Percentiles rank a stretch among this genome's conserved stretches.
phyloP scores from a whole-genome alignment of 2,888 invertebrate genomes.

The Abscondita cerata region DNA sequence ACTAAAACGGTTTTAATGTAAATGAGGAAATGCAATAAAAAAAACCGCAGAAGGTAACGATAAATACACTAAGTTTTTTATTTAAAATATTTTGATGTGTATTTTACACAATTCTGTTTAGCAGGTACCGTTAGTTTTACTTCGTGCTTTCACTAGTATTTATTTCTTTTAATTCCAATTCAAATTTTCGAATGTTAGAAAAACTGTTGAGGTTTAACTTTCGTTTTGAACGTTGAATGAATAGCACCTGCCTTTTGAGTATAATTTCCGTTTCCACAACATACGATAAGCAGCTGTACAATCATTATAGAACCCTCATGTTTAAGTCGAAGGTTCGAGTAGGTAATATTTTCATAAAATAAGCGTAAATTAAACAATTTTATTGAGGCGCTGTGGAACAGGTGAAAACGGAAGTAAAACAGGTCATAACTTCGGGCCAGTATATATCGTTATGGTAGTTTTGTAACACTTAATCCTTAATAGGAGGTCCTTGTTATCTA shows the following conservation, averaged over 20 bases:
- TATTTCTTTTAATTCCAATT: too few species aligned
- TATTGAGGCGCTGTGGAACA: constrained; percentile 1
- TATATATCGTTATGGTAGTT: constrained; percentile 22
- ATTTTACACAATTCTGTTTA: too few species aligned
- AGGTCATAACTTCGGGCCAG: constrained; percentile 19
- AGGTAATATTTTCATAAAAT: constrained; percentile 5
- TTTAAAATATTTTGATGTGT: too few species aligned
- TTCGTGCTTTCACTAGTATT: too few species aligned
- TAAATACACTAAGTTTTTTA: too few species aligned
- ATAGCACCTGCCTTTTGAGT: constrained; percentile 2
- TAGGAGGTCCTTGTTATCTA: neutral
- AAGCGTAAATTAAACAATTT: neutral
- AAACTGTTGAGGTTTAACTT: too few species aligned
- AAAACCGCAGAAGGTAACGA: too few species aligned
- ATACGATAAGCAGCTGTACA: neutral
- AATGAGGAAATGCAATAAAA: too few species aligned
- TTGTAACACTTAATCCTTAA: constrained; percentile 24
- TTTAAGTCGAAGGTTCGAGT: too few species aligned
- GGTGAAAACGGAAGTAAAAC: constrained; percentile 25
- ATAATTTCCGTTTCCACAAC: constrained; percentile 1
- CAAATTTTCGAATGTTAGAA: too few species aligned
- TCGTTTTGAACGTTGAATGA: neutral
- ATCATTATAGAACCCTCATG: neutral
- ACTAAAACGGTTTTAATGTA: too few species aligned
- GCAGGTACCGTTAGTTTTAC: too few species aligned